Percentiles rank a stretch among this genome's conserved stretches.
These are phyloP conservation scores for Podarcis siculus DNA, from an alignment of 2,797 vertebrate species.

Conservation along the genomic window DNA sequence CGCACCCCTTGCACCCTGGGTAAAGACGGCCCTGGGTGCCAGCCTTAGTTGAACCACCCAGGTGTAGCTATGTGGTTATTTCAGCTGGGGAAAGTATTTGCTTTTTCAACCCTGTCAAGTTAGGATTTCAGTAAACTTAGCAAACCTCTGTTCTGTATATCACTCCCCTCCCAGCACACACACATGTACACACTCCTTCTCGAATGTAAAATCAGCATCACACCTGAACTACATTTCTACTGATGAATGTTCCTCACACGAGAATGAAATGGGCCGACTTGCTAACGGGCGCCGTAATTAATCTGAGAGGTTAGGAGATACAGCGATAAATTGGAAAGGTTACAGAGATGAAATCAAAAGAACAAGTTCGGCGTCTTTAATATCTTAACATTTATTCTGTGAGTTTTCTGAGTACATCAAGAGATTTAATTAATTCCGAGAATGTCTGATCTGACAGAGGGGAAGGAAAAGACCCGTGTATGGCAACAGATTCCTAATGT, in stretches of 20 bases:
- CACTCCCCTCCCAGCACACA: not conserved
- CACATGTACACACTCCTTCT: constrained; percentile 47
- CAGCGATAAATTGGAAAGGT: constrained; percentile 77
- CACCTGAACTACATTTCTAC: constrained; percentile 55
- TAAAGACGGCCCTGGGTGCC: not conserved
- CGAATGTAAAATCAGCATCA: constrained; percentile 51
- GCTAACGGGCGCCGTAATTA: constrained; percentile 76
- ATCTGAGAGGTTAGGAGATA: constrained; percentile 75
- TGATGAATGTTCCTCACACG: constrained; percentile 60
- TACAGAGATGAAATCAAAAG: constrained; percentile 73
- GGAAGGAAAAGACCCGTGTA: constrained; percentile 63
- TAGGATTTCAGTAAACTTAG: not conserved
- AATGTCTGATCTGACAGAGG: constrained; percentile 61
- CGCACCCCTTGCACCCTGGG: too few species aligned
- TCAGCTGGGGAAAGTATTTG: not conserved
- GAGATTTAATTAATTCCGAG: constrained; percentile 78
- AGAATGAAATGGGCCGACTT: constrained; percentile 66
- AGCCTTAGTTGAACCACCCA: not conserved
- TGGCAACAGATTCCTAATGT: constrained; percentile 61
- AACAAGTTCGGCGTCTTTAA: constrained; percentile 75
- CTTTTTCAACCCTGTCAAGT: not conserved
- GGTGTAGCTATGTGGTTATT: not conserved
- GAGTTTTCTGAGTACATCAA: constrained; percentile 68
- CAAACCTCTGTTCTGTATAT: constrained; percentile 40
- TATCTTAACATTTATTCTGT: constrained; percentile 69